Base-by-base conservation (phyloP, 2,113 vertebrate species). In the Hassar affinis region DNA sequence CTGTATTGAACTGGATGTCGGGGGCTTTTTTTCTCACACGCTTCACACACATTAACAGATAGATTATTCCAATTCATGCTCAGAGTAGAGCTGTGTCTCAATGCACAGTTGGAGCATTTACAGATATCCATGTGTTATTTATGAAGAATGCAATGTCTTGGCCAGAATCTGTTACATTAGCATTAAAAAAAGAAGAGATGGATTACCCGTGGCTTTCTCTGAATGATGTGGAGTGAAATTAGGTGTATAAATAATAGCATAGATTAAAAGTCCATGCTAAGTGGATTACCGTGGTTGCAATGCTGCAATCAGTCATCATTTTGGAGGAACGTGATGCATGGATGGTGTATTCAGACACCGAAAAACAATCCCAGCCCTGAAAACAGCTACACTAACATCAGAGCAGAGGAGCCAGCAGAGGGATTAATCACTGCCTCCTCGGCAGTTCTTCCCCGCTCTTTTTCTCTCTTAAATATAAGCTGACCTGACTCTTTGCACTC, bases 211-310 rank as follows among this genome's bases (percentile, higher is more conserved):
- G 88, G 90, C 86, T 82, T 88, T 87, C 84, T 91, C 89, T 88
- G 87, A 90, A 91, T 86, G 88, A 90, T 90, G 90, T 83, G 88
- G 84, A 89, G 90, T 81, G 79, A 89, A 91, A 87, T 86, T 90
- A 84, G 89, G 81, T 87, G 86, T 91, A 91, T 91, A 91, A 93
- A 93, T 93, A 93, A 93, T 90, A 89, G 90, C 90, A 88, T 92
- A 90, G 91, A 92, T 93, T 90, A 91, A 91, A 93, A 93, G 92
- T 93, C 92, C 87, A 92, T 92, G 87, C 89, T 91, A 93, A 92
- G 91, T 87, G 89, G 91, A 92, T 94, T 93, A 93, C 89, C 86
- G 89, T 90, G 87, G 89, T 90, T 90, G 87, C 84, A 88, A 90
- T 88, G 85, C 89, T 84, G 89, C 90, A 87, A 93, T 94, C 92